Conservation (phyloP, 1,140 invertebrate species). For the Musca domestica region DNA sequence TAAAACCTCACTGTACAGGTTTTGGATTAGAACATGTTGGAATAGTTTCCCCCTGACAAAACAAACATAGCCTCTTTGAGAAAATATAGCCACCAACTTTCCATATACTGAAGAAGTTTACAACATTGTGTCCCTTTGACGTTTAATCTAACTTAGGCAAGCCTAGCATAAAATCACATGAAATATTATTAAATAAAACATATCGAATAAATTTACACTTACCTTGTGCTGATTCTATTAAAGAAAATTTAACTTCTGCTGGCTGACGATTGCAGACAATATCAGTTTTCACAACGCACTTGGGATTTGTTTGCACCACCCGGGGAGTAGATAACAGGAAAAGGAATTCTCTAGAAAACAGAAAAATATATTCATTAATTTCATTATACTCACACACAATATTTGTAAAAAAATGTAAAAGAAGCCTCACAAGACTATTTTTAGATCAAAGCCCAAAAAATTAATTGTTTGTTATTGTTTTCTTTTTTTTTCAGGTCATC, state of each 20-base stretch:
- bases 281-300: conserved; percentile 72
- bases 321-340: conserved; percentile 65
- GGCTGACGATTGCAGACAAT: conserved; percentile 75
- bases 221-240: conserved; percentile 58
- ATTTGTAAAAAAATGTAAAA: no score
- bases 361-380: not conserved
- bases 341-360: conserved; percentile 65
- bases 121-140: no score
- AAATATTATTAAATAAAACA: not conserved
- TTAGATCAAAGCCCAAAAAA: not conserved
- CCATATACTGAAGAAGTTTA: no score
- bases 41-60: no score
- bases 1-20: no score
- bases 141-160: no score
- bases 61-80: no score
- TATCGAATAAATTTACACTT: conserved; percentile 26
- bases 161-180: no score
- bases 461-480: not conserved
- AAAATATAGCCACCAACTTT: no score
- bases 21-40: no score
- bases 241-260: conserved; percentile 63
- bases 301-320: conserved; percentile 68
- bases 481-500: not conserved
- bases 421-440: no score
- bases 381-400: no score